Evolutionary conservation across 2,113 vertebrate genomes (phyloP), one percentile per base, ranked within the genome.

Genomic region (Kryptolebias marmoratus): DNA sequence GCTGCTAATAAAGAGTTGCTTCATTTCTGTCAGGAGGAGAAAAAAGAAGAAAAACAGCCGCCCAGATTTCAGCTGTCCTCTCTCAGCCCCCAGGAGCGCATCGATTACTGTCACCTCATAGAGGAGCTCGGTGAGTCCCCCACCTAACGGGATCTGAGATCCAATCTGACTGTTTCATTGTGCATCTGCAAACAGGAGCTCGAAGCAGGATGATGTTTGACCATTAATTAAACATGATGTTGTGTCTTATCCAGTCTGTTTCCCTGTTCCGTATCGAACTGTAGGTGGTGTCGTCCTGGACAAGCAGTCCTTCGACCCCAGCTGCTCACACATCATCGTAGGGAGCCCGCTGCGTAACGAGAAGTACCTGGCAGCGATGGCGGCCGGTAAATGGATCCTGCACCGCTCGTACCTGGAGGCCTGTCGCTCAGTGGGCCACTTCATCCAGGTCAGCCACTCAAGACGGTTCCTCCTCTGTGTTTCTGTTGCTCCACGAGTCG

Each of bases 311-410:
- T 99, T 98, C 70, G 98, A 99, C 83, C 93, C 96, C 5, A 96
- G 88, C 65, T 99, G 98, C 78, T 96, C 97, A 0, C 98, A 99
- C 87, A 98, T 98, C 74, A 92, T 99, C 59, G 97, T 99, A 57
- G 98, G 98, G 28, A 95, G 94, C 67, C 98, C 98, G 1, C 95
- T 99, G 79, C 94, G 98, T 1, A 99, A 98, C 27, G 98, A 99
- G 75, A 99, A 99, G 56, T 99, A 97, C 80, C 79, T 99, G 82
- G 98, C 97, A 5, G 96, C 97, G 0, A 95, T 99, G 96, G 98
- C 98, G 14, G 95, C 97, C 0, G 98, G 98, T 0, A 99, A 99
- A 77, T 99, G 98, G 98, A 96, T 99, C 66, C 95, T 99, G 31
- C 97, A 99, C 77, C 95, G 96, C 54, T 98, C 97, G 8, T 99